Conservation (phyloP, 2,888 invertebrate genomes). For the Cheilosia vulpina region DNA sequence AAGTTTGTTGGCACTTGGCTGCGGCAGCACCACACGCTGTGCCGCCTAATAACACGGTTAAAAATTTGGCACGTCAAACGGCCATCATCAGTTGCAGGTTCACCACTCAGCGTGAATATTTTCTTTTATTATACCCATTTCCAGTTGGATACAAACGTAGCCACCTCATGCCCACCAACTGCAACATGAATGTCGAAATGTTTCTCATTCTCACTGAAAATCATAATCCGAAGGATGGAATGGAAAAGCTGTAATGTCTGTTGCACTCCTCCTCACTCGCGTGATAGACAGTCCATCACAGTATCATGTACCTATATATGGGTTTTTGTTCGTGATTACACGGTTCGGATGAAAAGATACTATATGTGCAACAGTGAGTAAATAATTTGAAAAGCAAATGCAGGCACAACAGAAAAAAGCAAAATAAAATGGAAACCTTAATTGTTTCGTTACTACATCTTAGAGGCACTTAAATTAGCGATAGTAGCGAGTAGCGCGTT, state of each 20-base stretch:
- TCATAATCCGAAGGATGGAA: constrained; percentile 21
- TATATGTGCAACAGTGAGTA: constrained; percentile 62
- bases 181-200: constrained; percentile 22
- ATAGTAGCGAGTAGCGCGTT: not conserved
- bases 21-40: not conserved
- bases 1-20: constrained; percentile 24
- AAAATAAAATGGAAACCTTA: constrained; percentile 35
- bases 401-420: constrained; percentile 19
- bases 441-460: constrained; percentile 71
- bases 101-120: constrained; percentile 30
- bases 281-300: constrained; percentile 36
- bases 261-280: not conserved
- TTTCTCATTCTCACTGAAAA: constrained; percentile 15
- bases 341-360: constrained; percentile 53
- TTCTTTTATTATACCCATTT: constrained; percentile 3
- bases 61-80: constrained; percentile 63
- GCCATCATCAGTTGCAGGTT: constrained; percentile 41
- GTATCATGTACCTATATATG: constrained; percentile 2
- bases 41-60: constrained; percentile 28
- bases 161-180: constrained; percentile 9
- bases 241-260: constrained; percentile 4
- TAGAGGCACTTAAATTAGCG: constrained; percentile 65
- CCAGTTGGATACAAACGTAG: not conserved
- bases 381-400: constrained; percentile 70
- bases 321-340: constrained; percentile 67